Evolutionary conservation across 2,113 vertebrate genomes (phyloP), one percentile per base, ranked within the genome.

Genomic region (Saguinus imperator): DNA sequence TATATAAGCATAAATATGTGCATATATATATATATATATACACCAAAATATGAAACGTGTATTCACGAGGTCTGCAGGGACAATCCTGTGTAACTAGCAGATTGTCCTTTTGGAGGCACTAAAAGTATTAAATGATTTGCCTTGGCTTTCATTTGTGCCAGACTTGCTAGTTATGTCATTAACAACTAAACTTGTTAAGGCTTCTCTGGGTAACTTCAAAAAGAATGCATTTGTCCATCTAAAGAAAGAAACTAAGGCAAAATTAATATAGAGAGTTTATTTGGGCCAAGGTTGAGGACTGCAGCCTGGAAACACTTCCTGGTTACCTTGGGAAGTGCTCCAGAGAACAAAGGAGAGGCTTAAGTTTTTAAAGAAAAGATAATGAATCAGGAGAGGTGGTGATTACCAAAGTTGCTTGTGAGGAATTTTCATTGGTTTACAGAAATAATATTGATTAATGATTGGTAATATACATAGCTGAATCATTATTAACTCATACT

Each of bases 121-220:
- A 58, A 94, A 43, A 91, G 57, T 23, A 68, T 45, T 68, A 52
- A 52, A 20, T 70, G 43, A 86, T 92, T 95, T 89, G n/a, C 43
- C 57, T 92, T 91, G 83, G 72, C 72, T 93, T 83, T 87, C 40
- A 25, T 96, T 50, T 57, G 68, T 83, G 50, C 52, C 66, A 50
- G 81, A 70, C 58, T 35, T 40, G n/a, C 64, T 64, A 48, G 25
- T 57, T 72, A 11, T 48, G 76, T 88, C 35, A 91, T 73, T 72
- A 66, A 58, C 7, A 37, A 11, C 12, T 80, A n/a, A 76, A 68
- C n/a, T 70, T 58, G 72, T 83, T 64, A 88, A 95, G 48, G 48
- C 23, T 81, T 91, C 40, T 89, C 72, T 85, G 23, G 52, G 32
- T 85, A 89, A 91, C 58, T 89, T 75, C 61, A 89, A 84, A 68